A percentile compares a stretch with the other conserved stretches of the same genome.
These are phyloP conservation scores for Chionis minor DNA, from an alignment of 2,113 vertebrate genomes.

Conservation along the genomic window DNA sequence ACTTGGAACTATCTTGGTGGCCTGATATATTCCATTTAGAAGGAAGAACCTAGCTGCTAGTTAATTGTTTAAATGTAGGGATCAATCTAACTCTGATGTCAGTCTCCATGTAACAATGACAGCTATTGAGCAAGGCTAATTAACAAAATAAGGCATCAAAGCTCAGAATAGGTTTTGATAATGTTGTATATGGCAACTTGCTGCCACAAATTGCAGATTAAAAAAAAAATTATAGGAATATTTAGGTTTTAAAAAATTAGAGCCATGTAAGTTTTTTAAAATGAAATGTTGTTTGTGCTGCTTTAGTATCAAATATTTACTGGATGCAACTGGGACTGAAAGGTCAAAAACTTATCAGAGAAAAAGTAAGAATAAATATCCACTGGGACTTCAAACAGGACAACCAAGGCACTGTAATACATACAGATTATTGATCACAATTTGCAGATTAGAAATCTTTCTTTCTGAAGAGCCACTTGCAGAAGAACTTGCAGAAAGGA, in stretches of 20 bases:
- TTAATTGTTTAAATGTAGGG: background rate
- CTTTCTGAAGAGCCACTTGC: background rate
- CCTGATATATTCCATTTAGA: background rate
- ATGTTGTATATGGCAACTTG: background rate
- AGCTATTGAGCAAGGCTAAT: background rate
- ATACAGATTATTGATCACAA: background rate
- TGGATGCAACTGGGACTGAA: background rate
- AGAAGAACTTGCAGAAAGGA: background rate
- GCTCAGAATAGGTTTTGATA: background rate
- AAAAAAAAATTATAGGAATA: background rate
- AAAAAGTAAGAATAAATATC: background rate
- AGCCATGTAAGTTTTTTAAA: background rate
- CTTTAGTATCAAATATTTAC: background rate
- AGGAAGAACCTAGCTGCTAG: background rate
- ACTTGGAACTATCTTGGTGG: background rate
- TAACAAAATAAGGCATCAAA: conserved; percentile 7
- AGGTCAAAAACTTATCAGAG: conserved; percentile 4
- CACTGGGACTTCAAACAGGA: background rate
- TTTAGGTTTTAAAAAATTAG: background rate
- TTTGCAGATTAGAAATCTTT: background rate
- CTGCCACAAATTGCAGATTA: background rate
- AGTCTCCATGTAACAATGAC: background rate
- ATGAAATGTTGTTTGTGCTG: background rate
- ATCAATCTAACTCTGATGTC: background rate
- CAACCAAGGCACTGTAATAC: background rate